Base-by-base conservation (phyloP, 2,113 vertebrate species). In the Tupaia chinensis region DNA sequence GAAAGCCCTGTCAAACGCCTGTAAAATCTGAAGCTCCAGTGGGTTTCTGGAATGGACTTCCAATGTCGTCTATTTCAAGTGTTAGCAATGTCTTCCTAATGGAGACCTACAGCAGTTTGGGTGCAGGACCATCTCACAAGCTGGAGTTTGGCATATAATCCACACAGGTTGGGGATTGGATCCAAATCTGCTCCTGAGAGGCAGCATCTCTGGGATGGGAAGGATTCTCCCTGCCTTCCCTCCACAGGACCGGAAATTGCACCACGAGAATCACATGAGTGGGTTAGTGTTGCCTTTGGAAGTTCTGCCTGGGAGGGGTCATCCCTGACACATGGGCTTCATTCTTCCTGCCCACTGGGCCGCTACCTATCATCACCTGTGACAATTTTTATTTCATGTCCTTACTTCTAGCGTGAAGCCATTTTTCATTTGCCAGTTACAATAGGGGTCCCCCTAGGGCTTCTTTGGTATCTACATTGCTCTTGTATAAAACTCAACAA, bases 1-100 rank as follows among this genome's bases (percentile, higher is more conserved):
- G 22, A 90, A 90, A 95, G 13, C 13, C 89, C 89, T 85, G 29
- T 80, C 12, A 92, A 89, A 89, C 92, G 29, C 11, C 60, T 92
- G 61, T 82, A 76, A 86, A 63, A 84, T 58, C 1, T 81, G 7
- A 63, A 82, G 14, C 70, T 58, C 56, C 22, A 22, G 63, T 44
- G 53, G 9, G 3, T 32, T 96, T 60, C 44, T 29, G 29, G 56
- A 23, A 58, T 3, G 7, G 23, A 60, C 5, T 92, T 85, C 29
- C 27, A 76, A 81, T 65, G 25, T 58, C 81, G 61, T 15, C 25
- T 27, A 34, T 76, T 92, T 92, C 34, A 20, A 29, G 25, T 23
- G 27, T 66, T 76, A 70, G 78, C 29, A 63, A 66, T 14, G 29
- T 25, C 25, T 73, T 85, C 61, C 32, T 32, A 13, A 66, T 63